phyloP scores from a whole-genome alignment of 2,797 vertebrate genomes.

The Rhyacichthys aspro region DNA sequence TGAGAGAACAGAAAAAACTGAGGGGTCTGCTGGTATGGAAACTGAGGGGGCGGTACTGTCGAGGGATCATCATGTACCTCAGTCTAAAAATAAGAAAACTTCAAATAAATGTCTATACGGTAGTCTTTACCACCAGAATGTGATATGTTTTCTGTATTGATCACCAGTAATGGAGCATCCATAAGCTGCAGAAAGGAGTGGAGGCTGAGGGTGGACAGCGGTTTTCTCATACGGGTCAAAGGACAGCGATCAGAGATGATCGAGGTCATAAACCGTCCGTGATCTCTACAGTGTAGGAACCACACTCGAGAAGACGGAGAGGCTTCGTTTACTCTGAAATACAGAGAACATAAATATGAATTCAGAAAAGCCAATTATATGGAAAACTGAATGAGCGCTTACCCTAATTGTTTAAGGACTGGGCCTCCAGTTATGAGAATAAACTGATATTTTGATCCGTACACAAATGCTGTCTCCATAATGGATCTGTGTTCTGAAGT shows the following conservation, averaged over 20 bases:
- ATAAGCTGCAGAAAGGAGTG: constrained; percentile 91
- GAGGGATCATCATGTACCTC: constrained; percentile 86
- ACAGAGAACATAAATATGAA: neutral
- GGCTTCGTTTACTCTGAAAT: constrained; percentile 69
- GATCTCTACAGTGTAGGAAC: constrained; percentile 87
- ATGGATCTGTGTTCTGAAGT: constrained; percentile 87
- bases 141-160: neutral
- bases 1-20: constrained; percentile 90
- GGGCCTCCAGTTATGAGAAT: constrained; percentile 89
- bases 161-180: constrained; percentile 90
- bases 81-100: constrained; percentile 67
- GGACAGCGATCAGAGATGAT: constrained; percentile 77
- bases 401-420: constrained; percentile 86
- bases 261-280: neutral
- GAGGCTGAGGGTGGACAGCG: constrained; percentile 86
- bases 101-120: too few species aligned
- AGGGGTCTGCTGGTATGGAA: constrained; percentile 85
- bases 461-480: constrained; percentile 95
- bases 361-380: too few species aligned
- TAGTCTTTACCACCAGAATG: too few species aligned
- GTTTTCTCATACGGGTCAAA: constrained; percentile 81
- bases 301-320: constrained; percentile 78
- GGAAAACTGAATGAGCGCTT: constrained; percentile 15
- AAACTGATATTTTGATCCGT: constrained; percentile 90
- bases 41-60: constrained; percentile 81